These are phyloP conservation scores for Ptyas mucosa DNA, from an alignment of 2,113 vertebrate species.

Conservation along the genomic window DNA sequence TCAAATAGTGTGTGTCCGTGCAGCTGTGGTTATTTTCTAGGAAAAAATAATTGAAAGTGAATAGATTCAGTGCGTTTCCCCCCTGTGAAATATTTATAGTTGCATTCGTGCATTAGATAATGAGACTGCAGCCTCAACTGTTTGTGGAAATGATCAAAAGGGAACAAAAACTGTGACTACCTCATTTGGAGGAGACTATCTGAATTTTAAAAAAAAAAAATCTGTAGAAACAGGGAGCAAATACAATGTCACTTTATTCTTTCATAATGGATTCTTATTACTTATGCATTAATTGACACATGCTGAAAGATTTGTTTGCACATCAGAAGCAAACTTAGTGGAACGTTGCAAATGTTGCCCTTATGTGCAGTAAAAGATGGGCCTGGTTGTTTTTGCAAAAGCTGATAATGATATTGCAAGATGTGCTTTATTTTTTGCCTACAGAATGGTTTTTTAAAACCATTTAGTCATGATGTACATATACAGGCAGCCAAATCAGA, in stretches of 20 bases:
- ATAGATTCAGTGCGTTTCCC: background rate
- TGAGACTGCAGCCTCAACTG: background rate
- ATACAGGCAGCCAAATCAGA: background rate
- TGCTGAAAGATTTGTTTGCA: background rate
- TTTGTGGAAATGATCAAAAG: background rate
- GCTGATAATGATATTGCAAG: background rate
- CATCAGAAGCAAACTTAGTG: background rate
- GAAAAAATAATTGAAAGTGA: conserved; percentile 3
- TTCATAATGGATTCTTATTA: background rate
- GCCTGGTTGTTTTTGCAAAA: background rate
- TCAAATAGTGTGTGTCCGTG: background rate
- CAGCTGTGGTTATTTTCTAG: background rate
- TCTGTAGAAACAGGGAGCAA: background rate
- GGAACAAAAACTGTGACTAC: background rate
- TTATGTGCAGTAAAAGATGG: background rate
- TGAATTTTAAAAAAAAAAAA: background rate
- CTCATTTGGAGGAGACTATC: background rate
- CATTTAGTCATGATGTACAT: background rate
- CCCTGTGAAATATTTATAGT: background rate
- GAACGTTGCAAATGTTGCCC: background rate
- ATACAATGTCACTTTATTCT: background rate
- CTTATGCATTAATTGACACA: background rate
- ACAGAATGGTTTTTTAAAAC: background rate
- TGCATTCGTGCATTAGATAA: background rate
- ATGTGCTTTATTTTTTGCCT: background rate